Conservation (phyloP, 1,140 invertebrate genomes). For the Leptonema lineaticorne region DNA sequence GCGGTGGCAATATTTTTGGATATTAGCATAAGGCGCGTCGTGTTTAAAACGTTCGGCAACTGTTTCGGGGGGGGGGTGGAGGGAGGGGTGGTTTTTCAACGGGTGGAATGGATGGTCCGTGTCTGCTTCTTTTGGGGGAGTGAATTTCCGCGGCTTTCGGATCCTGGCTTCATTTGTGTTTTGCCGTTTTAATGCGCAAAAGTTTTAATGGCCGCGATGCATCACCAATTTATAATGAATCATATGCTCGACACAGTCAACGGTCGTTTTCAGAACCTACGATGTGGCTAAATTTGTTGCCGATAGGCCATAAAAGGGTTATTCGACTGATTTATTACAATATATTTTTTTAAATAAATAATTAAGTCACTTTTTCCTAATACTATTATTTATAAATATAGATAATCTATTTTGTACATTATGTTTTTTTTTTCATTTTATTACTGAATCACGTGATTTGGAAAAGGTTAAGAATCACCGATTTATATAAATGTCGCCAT, state of each 20-base stretch:
- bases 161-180: slow-evolving; percentile 31
- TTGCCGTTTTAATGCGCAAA: slow-evolving; percentile 33
- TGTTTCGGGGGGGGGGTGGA: neutral
- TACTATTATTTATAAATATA: too few species aligned
- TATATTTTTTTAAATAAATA: too few species aligned
- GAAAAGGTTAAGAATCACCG: too few species aligned
- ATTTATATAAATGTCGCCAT: too few species aligned
- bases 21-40: slow-evolving; percentile 38
- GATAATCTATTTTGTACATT: too few species aligned
- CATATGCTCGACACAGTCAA: slow-evolving; percentile 10
- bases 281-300: too few species aligned
- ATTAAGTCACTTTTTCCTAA: too few species aligned
- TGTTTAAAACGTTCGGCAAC: slow-evolving; percentile 19
- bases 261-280: neutral
- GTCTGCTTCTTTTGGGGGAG: slow-evolving; percentile 3
- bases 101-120: neutral
- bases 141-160: slow-evolving; percentile 20
- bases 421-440: too few species aligned
- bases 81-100: neutral
- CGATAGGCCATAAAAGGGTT: too few species aligned
- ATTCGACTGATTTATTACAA: too few species aligned
- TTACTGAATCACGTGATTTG: too few species aligned
- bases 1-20: slow-evolving; percentile 36
- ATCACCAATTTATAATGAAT: slow-evolving; percentile 33
- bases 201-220: slow-evolving; percentile 31